Evolutionary conservation across 2,113 vertebrate genomes (phyloP).

Genomic region (Ophthalmolycus amberensis): DNA sequence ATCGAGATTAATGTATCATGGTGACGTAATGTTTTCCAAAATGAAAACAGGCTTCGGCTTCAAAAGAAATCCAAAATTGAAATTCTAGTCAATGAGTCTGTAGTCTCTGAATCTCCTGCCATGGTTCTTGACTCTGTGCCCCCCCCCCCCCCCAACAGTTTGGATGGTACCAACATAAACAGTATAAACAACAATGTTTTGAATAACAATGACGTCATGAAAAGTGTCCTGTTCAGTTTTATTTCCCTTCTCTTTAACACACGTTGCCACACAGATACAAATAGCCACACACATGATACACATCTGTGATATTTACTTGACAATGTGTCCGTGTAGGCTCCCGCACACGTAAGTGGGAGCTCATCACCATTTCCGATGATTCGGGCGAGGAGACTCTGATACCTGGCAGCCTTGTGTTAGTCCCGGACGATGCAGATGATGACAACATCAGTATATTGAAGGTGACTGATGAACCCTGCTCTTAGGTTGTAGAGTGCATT

Average conservation of each 20-base stretch:
- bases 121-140: too few species aligned
- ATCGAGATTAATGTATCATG: not conserved
- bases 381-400: slow-evolving; percentile 89
- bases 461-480: too few species aligned
- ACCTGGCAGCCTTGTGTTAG: too few species aligned
- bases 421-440: too few species aligned
- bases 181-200: too few species aligned
- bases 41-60: not conserved
- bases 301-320: not conserved
- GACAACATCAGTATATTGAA: too few species aligned
- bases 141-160: too few species aligned
- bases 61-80: not conserved
- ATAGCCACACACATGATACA: not conserved
- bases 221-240: not conserved
- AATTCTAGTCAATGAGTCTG: not conserved
- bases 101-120: too few species aligned
- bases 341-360: slow-evolving; percentile 73
- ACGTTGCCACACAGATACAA: not conserved
- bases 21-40: not conserved
- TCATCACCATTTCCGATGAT: slow-evolving; percentile 93
- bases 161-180: too few species aligned
- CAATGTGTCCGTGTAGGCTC: slow-evolving; percentile 51
- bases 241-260: not conserved
- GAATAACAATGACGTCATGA: too few species aligned
- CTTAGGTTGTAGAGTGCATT: too few species aligned